Evolutionary conservation across 2,888 invertebrate species (phyloP).

Genomic region (Xanthostigma xanthostigma): DNA sequence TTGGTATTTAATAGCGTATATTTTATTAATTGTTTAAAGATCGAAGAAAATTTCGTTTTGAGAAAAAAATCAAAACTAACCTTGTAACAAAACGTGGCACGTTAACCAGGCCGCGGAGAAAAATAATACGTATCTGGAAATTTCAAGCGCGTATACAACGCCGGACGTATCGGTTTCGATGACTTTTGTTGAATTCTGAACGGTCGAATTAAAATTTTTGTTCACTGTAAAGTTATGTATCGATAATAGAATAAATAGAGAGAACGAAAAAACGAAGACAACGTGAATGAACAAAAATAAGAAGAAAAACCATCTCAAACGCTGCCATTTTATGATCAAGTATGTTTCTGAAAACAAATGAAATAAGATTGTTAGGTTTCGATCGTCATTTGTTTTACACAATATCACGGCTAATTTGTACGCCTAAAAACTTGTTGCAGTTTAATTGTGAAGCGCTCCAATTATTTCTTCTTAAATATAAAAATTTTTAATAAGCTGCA

Average conservation of each 20-base stretch:
- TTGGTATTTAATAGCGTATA: too few species aligned
- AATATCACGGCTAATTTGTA: too few species aligned
- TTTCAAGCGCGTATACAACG: neutral
- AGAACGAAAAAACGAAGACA: conserved; percentile 27
- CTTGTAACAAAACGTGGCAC: conserved; percentile 4
- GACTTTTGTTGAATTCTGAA: too few species aligned
- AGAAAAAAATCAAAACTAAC: conserved; percentile 8
- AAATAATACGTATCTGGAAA: neutral
- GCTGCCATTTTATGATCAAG: conserved; percentile 34
- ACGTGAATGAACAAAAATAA: conserved; percentile 26
- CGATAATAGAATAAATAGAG: conserved; percentile 21
- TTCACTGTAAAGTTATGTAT: conserved; percentile 12
- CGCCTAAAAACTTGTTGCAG: too few species aligned
- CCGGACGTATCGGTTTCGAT: neutral
- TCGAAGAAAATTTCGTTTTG: neutral
- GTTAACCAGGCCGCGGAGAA: neutral
- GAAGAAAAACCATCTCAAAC: conserved; percentile 32
- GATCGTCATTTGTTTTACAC: too few species aligned
- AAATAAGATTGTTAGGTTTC: too few species aligned
- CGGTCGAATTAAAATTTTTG: too few species aligned
- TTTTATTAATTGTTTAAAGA: too few species aligned
- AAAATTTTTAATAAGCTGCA: too few species aligned
- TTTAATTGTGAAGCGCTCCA: too few species aligned
- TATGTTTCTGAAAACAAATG: conserved; percentile 23
- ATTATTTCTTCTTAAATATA: too few species aligned